These are phyloP conservation scores for Metacarcinus magister DNA, from an alignment of 2,888 invertebrate species.

Conservation along the genomic window DNA sequence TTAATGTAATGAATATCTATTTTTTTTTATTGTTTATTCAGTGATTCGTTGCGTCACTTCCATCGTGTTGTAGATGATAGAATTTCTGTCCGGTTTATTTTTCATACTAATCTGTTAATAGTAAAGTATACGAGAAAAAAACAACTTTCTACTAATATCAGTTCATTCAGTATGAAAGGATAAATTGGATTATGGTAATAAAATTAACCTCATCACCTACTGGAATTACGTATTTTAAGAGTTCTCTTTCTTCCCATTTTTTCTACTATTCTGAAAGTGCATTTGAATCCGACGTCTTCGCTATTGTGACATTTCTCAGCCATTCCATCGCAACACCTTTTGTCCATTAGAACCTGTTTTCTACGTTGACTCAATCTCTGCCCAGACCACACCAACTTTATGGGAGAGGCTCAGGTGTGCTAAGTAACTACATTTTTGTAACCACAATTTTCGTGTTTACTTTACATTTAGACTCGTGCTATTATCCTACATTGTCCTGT, in stretches of 20 bases:
- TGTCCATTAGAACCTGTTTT: slow-evolving; percentile 30
- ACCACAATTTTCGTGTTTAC: too few relatives aligned
- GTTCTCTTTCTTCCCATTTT: not conserved
- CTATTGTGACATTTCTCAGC: not conserved
- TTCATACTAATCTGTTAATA: not conserved
- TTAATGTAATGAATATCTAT: too few relatives aligned
- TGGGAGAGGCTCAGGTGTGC: not conserved
- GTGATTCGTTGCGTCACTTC: too few relatives aligned
- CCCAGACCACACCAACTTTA: not conserved
- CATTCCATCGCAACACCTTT: not conserved
- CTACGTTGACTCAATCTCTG: not conserved
- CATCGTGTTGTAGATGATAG: not conserved
- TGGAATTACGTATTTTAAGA: not conserved
- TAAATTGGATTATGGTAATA: not conserved
- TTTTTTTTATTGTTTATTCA: too few relatives aligned
- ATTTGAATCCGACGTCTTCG: not conserved
- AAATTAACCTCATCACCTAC: not conserved
- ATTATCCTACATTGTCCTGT: too few relatives aligned
- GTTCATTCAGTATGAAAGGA: not conserved
- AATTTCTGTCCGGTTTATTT: not conserved
- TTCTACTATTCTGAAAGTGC: not conserved
- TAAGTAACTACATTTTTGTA: not conserved
- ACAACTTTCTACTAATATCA: not conserved
- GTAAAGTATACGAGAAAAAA: not conserved
- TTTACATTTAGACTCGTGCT: not conserved